phyloP scores from a whole-genome alignment of 2,113 vertebrate species.

The Aix galericulata region DNA sequence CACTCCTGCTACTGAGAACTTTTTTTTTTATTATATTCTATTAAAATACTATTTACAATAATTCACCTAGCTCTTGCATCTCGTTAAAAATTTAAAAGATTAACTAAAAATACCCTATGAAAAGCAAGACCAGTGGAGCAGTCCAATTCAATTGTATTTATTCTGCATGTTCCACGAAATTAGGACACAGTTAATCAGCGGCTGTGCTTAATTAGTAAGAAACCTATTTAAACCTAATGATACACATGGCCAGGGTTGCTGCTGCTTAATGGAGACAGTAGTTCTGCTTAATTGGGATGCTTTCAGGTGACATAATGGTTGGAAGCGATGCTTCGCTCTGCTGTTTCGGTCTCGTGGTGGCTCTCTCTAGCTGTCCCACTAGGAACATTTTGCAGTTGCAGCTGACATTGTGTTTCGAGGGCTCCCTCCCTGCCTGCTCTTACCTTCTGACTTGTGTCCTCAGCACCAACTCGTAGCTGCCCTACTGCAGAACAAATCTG shows the following conservation, averaged over 20 bases:
- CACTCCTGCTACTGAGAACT: not conserved
- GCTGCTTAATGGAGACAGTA: not conserved
- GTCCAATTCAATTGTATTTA: not conserved
- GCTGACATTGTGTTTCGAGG: not conserved
- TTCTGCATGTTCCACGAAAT: not conserved
- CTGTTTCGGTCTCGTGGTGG: not conserved
- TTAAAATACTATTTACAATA: not conserved
- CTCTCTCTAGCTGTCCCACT: not conserved
- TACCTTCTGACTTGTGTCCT: not conserved
- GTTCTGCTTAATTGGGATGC: constrained; percentile 4
- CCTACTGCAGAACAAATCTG: not conserved
- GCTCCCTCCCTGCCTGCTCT: not conserved
- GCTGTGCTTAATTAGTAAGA: constrained; percentile 35
- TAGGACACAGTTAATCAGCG: constrained; percentile 16
- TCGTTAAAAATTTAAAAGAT: not conserved
- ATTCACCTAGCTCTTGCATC: not conserved
- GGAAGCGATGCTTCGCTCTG: not conserved
- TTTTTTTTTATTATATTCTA: not conserved
- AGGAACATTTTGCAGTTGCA: not conserved
- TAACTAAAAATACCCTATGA: constrained; percentile 3
- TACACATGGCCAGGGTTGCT: not conserved
- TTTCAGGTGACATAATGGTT: not conserved
- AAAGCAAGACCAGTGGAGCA: not conserved
- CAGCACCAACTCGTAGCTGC: not conserved
- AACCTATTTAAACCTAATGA: constrained; percentile 33